Percentiles rank a stretch among this genome's conserved stretches.
phyloP scores from a whole-genome alignment of 2,888 invertebrate species.

The Pseudococcus longispinus region DNA sequence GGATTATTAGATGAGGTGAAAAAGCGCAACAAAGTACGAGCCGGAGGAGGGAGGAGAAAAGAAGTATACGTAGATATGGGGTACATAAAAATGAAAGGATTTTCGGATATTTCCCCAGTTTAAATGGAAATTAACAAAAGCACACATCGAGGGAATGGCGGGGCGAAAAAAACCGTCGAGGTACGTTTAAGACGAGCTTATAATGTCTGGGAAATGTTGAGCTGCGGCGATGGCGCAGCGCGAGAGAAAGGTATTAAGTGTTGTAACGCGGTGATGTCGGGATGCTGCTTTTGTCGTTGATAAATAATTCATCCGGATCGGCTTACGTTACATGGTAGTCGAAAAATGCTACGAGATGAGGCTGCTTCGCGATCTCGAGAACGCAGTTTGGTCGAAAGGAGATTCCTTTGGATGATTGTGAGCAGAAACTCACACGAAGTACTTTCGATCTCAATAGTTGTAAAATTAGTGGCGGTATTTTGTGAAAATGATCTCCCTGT shows the following conservation, averaged over 20 bases:
- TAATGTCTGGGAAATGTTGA: not conserved
- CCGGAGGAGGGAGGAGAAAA: not conserved
- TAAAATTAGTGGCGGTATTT: too few relatives aligned
- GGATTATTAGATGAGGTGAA: not conserved
- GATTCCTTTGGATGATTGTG: too few relatives aligned
- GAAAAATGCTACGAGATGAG: not conserved
- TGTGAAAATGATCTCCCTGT: too few relatives aligned
- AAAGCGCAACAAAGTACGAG: not conserved
- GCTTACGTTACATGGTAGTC: not conserved
- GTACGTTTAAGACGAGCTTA: conserved; percentile 52
- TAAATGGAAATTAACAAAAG: conserved; percentile 52
- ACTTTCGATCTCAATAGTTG: not conserved
- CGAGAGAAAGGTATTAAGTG: conserved; percentile 47
- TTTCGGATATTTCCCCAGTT: conserved; percentile 48
- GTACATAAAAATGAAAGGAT: conserved; percentile 11
- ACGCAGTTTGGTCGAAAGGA: not conserved
- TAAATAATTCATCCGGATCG: conserved; percentile 55
- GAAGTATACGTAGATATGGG: not conserved
- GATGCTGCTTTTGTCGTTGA: conserved; percentile 55
- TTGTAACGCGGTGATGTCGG: conserved; percentile 48
- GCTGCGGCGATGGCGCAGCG: not conserved
- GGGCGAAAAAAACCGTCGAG: conserved; percentile 22
- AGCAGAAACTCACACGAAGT: too few relatives aligned
- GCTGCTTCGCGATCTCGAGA: conserved; percentile 10
- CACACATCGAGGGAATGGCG: not conserved